Base-by-base conservation (phyloP, 2,113 vertebrate genomes). In the Taxidea taxus region DNA sequence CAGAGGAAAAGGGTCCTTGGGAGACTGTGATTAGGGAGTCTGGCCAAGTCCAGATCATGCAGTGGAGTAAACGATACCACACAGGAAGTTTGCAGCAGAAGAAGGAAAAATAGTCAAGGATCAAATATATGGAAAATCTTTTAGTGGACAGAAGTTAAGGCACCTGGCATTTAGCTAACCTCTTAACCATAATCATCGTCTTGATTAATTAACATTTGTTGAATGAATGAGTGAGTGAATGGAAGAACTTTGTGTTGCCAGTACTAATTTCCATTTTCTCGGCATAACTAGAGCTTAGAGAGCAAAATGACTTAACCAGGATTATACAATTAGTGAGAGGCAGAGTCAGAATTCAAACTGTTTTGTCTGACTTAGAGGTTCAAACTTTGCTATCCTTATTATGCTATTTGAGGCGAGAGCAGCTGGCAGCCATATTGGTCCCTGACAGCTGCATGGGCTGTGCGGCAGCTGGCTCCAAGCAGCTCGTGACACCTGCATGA, bases 381-480 rank as follows among this genome's bases (percentile, higher is more conserved):
- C 60, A 82, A 27, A 89, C 4, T 49, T 64, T 29, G 62, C 60
- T 68, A 0, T 27, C 23, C 29, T 62, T 29, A 49, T 14, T 34
- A 15, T 1, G 29, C 31, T 51, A 6, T 54, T n/a, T 62, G 70
- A 60, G 49, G 20, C 7, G 14, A 75, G 60, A 37, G 64, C 27
- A 12, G 1, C 47, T 42, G 49, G 51, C 15, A 0, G 6, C 31
- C 66, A 29, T 15, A 7, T 58, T 20, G 29, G n/a, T 37, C 58
- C 44, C 64, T 60, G 54, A 29, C 1, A 21, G 16, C 7, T 31
- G 8, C 56, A 3, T 13, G 62, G 27, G 1, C 0, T 6, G 1
- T 8, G 34, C 2, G 6, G 4, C 4, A 10, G 21, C 11, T 11
- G 4, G 47, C 42, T 70, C 75, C 1, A 0, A 18, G 9, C 18